Evolutionary conservation across 1,140 invertebrate species (phyloP), one percentile per base, ranked within the genome.

Genomic region (Zelostemma sp.): DNA sequence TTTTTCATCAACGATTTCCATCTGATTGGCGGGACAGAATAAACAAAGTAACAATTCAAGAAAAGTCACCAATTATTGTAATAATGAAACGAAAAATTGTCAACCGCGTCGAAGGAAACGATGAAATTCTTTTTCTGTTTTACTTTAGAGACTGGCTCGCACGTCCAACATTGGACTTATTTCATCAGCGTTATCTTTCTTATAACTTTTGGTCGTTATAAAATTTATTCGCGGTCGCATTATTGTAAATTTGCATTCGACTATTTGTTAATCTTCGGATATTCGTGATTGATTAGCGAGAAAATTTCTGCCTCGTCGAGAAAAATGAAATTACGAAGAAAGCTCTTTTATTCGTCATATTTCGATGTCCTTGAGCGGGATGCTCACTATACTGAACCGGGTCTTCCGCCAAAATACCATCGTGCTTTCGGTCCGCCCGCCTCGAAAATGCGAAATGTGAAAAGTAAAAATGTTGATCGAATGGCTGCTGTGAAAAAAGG

Each of bases 1-100:
- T 31, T 31, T 31, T 31, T 31, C 28, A 31, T 31, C 11, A 31
- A 6, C 11, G 8, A 12, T 43, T 72, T 62, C 33, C 43, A 66
- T 65, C 62, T 56, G 40, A 6, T 8, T 56, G 16, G 68, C 61
- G 70, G 54, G 64, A 64, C 70, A 66, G 71, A 78, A 60, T 73
- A 58, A 77, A 76, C 61, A 77, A 71, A 68, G 58, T 72, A 80
- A 68, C 73, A 76, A 74, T 74, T 80, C 73, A 80, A 71, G 77
- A 80, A 63, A 79, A 80, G 79, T 80, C 80, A 80, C 75, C 80
- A 80, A 80, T 81, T 74, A 79, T 78, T 79, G 74, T 78, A 79
- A 75, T 74, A 68, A 51, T 53, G 50, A 49, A 62, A 51, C 6
- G 25, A 57, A 60, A 46, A 43, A 40, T 15, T 38, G 4, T 17